Percentiles rank a stretch among this genome's conserved stretches.
Conservation (phyloP, 2,797 vertebrate genomes). For the Eleutherodactylus coqui region DNA sequence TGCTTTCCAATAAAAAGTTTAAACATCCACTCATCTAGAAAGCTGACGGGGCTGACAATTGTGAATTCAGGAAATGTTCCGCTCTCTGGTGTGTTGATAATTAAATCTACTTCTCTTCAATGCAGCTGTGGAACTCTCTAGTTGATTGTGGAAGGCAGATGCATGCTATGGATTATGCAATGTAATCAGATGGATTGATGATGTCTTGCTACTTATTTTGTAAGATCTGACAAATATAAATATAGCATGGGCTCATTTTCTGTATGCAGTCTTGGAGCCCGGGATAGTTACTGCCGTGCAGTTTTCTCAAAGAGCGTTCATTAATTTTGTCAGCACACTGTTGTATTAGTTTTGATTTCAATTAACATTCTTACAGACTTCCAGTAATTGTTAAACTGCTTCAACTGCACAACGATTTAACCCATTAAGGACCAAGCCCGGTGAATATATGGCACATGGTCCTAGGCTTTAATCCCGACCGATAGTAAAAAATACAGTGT, state of each 20-base stretch:
- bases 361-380: neutral
- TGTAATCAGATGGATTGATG: constrained; percentile 65
- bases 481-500: too few species aligned
- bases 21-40: constrained; percentile 65
- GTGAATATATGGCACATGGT: too few species aligned
- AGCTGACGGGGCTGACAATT: constrained; percentile 66
- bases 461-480: too few species aligned
- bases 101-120: constrained; percentile 70
- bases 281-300: neutral
- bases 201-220: constrained; percentile 63
- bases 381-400: neutral
- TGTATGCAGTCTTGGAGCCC: neutral
- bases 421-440: too few species aligned
- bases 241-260: constrained; percentile 29
- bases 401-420: too few species aligned
- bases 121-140: constrained; percentile 59
- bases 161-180: constrained; percentile 60
- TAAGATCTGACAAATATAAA: constrained; percentile 66
- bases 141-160: constrained; percentile 54
- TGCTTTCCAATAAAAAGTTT: constrained; percentile 65
- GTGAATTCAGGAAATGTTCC: constrained; percentile 67
- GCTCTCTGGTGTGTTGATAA: constrained; percentile 69
- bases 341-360: neutral
- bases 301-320: neutral
- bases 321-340: neutral